phyloP scores from a whole-genome alignment of 2,888 invertebrate species.

The Eupeodes latifasciatus region DNA sequence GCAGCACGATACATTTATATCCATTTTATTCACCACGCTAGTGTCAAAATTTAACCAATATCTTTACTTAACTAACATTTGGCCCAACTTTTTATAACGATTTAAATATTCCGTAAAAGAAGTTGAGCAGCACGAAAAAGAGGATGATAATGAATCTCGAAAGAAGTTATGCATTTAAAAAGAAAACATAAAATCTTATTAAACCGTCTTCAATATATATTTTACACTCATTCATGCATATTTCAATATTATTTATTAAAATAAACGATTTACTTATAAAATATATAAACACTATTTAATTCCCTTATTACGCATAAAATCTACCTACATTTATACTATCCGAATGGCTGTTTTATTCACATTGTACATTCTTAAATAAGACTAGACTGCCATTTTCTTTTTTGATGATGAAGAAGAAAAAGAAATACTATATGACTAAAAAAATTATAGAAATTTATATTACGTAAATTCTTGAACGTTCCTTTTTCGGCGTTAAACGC shows the following conservation, averaged over 20 bases:
- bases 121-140: no score
- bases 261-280: constrained; percentile 3
- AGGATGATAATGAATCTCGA: no score
- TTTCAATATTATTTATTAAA: neutral
- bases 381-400: neutral
- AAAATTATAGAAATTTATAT: constrained; percentile 43
- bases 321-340: neutral
- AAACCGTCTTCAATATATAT: neutral
- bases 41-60: no score
- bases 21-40: no score
- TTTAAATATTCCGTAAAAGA: no score
- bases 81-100: no score
- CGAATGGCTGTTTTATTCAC: neutral
- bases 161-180: neutral
- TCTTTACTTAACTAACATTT: no score
- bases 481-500: constrained; percentile 60
- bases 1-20: no score
- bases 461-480: constrained; percentile 66
- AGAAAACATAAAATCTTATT: neutral
- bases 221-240: neutral
- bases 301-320: neutral
- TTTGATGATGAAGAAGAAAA: neutral
- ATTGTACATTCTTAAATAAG: constrained; percentile 12
- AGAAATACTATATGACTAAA: constrained; percentile 31
- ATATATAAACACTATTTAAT: constrained; percentile 13